Base-by-base conservation (phyloP, 1,140 invertebrate species). In the Chrysoperla carnea region DNA sequence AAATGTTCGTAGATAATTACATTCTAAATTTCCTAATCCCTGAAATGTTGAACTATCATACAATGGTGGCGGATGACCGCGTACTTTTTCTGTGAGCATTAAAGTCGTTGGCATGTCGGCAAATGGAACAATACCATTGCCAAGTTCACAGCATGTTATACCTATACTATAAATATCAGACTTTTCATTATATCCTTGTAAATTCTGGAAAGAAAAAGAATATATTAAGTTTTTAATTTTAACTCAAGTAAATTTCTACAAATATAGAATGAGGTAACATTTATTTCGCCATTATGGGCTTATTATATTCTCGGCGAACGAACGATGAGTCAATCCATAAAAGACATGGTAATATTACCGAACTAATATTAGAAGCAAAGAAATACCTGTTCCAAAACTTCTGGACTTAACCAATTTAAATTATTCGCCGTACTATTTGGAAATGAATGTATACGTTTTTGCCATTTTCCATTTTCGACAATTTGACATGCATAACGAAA, bases 91-190 rank as follows among this genome's bases (percentile, higher is more conserved):
- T 4, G 84, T 79, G 38, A 90, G 68, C 85, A 93, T 90, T 49
- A 90, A 70, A 1, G 86, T 91, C 28, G 78, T 76, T 15, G 79
- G 70, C 52, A 86, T 76, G 50, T 84, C 81, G 15, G 73, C 70
- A 65, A 87, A 94, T 1, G 89, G 89, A 52, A 85, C 80, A 37
- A 79, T 70, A 0, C 89, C 88, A 67, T 93, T 94, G 17, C 79
- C 87, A 47, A 94, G 58, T 65, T 93, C 89, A 66, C 87, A 93
- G 33, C 81, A 75, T 11, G 83, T 72, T 44, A 93, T 82, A 29
- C 90, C 90, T 39, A 92, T 48, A 49, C 87, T 92, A 53, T 94
- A 93, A 27, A 91, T 79, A 62, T 94, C 90, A 4, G 85, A 87
- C 51, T 84, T 84, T 55, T 82, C 78, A 56, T 85, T 82, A 55